Evolutionary conservation across 1,140 invertebrate genomes (phyloP).

Genomic region (Tigriopus japonicus): DNA sequence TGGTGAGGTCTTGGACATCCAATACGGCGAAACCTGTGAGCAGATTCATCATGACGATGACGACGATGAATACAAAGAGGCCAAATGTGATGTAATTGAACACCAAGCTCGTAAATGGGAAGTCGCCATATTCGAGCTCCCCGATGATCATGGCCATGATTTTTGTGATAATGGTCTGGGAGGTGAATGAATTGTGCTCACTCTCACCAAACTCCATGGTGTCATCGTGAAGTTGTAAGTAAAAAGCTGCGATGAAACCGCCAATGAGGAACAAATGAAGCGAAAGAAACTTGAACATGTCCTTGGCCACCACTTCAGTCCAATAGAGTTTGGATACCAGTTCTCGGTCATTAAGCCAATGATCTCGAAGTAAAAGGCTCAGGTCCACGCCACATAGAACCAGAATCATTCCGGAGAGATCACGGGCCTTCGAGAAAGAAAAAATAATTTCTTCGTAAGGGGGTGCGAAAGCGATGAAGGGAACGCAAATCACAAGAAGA

Average conservation of each 20-base stretch:
- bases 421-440: background rate
- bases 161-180: background rate
- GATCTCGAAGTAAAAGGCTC: background rate
- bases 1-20: background rate
- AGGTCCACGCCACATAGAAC: background rate
- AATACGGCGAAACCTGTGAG: background rate
- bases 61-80: background rate
- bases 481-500: no score
- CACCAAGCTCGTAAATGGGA: background rate
- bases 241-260: background rate
- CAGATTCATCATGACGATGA: background rate
- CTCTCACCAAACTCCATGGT: background rate
- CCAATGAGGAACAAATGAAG: background rate
- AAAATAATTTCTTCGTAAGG: background rate
- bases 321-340: background rate
- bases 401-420: background rate
- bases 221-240: background rate
- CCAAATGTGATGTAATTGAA: background rate
- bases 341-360: background rate
- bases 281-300: background rate
- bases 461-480: background rate
- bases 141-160: background rate
- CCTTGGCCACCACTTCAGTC: background rate
- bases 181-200: background rate
- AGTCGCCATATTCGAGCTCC: background rate